phyloP scores from a whole-genome alignment of 2,113 vertebrate species.

The Egretta garzetta region DNA sequence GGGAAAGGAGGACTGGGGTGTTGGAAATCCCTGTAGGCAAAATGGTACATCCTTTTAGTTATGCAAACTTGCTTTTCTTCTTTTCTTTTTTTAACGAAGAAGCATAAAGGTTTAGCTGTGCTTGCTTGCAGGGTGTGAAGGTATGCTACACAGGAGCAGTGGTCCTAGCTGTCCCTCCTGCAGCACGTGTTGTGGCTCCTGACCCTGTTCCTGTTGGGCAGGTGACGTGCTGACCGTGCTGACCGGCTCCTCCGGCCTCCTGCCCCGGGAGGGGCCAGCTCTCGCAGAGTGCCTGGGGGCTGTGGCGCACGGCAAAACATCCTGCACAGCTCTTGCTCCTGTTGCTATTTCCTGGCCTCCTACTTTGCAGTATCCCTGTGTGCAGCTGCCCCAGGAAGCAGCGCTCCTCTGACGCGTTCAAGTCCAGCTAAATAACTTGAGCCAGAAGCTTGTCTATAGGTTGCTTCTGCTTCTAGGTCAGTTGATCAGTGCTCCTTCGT shows the following conservation, averaged over 20 bases:
- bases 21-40: not conserved
- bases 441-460: not conserved
- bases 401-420: not conserved
- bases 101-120: not conserved
- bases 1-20: not conserved
- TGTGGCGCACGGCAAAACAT: not conserved
- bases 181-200: accelerated
- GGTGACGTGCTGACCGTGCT: accelerated
- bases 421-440: not conserved
- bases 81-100: not conserved
- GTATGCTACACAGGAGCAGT: not conserved
- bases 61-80: not conserved
- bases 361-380: not conserved
- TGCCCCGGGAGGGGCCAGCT: not conserved
- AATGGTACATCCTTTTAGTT: not conserved
- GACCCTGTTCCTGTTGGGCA: accelerated
- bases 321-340: not conserved
- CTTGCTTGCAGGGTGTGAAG: not conserved
- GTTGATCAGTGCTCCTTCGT: not conserved
- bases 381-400: not conserved
- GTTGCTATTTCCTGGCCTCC: not conserved
- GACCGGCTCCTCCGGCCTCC: not conserved
- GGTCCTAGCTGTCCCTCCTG: not conserved
- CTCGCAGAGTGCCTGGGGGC: not conserved
- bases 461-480: not conserved